Evolutionary conservation across 2,797 vertebrate genomes (phyloP).

Genomic region (Pseudomugil gertrudae): DNA sequence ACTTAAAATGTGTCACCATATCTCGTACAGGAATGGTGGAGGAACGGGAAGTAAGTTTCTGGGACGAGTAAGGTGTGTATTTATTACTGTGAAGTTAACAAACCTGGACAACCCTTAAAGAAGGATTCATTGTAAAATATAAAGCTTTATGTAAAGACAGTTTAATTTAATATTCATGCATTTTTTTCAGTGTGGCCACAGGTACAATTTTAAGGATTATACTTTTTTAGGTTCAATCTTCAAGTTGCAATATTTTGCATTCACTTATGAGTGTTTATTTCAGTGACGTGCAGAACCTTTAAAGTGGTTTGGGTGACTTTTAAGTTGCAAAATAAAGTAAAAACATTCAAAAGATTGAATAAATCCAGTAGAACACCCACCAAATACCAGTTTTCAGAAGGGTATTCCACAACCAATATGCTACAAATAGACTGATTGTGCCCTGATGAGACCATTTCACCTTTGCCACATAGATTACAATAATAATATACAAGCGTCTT

Average conservation of each 20-base stretch:
- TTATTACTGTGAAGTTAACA: not conserved
- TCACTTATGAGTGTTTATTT: not conserved
- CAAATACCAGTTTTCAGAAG: too few species aligned
- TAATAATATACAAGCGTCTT: too few species aligned
- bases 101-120: not conserved
- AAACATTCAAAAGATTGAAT: too few species aligned
- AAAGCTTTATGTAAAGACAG: not conserved
- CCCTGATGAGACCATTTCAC: not conserved
- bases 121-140: not conserved
- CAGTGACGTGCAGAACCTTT: not conserved
- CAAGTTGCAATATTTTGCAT: not conserved
- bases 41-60: conserved; percentile 8
- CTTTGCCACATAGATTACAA: not conserved
- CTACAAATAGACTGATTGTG: not conserved
- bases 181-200: not conserved
- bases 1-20: conserved; percentile 50
- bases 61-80: not conserved
- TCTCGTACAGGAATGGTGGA: conserved; percentile 14
- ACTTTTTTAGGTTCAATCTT: too few species aligned
- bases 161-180: not conserved
- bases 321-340: not conserved
- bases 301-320: not conserved
- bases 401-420: too few species aligned
- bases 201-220: too few species aligned
- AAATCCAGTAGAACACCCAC: too few species aligned